Evolutionary conservation across 2,797 vertebrate species (phyloP).

Genomic region (Premnoplex brunnescens): DNA sequence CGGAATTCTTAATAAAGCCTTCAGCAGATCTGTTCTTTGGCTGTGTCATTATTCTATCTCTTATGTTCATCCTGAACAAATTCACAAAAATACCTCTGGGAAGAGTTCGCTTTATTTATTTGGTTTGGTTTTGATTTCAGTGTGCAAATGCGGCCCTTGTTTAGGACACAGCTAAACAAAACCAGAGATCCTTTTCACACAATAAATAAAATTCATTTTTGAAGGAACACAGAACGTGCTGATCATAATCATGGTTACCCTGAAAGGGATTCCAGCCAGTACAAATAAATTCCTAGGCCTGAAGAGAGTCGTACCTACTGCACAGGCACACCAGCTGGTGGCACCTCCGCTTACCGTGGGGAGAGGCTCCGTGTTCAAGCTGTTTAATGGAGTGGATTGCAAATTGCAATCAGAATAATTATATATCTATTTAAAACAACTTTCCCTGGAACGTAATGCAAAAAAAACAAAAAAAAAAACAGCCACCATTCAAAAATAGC

Average conservation of each 20-base stretch:
- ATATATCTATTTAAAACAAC: background rate
- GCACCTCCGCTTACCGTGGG: background rate
- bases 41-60: background rate
- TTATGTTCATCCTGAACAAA: background rate
- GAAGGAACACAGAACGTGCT: background rate
- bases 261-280: background rate
- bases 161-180: background rate
- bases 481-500: background rate
- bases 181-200: background rate
- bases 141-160: background rate
- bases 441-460: background rate
- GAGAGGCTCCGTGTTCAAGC: background rate
- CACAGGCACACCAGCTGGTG: background rate
- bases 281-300: background rate
- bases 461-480: background rate
- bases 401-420: constrained; percentile 11
- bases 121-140: background rate
- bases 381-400: background rate
- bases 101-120: background rate
- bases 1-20: background rate
- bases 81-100: background rate
- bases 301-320: background rate
- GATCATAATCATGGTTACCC: background rate
- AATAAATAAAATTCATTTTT: background rate
- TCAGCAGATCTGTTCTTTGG: background rate